Base-by-base conservation (phyloP, 2,797 vertebrate species). In the Ctenopoma kingsleyae region DNA sequence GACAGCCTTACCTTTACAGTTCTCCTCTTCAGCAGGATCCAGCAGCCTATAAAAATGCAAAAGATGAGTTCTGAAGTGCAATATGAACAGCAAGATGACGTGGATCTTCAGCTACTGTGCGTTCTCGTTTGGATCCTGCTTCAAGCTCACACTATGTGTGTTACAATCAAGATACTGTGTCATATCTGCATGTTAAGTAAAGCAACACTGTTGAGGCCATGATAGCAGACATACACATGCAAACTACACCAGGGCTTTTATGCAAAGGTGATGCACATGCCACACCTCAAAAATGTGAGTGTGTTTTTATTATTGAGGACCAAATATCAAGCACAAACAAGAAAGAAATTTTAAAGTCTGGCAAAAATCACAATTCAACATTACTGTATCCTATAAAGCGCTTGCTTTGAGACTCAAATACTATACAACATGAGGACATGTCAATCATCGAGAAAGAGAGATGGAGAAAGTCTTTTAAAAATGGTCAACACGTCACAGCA, bases 1-100 rank as follows among this genome's bases (percentile, higher is more conserved):
- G 16, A 4, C 10, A n/a, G n/a, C 5, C 67, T 87, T 86, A 94
- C 93, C 91, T 93, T 91, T 81, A 40, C 49, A 1, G 54, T 71
- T 87, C 8, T 90, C 86, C 30, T 91, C 85, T 43, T 88, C 88
- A 30, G 89, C 86, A 6, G 76, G 77, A 8, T 90, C 89, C 70
- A 87, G 16, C 51, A 78, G 38, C 76, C 93, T 92, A 5, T 17
- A 65, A 58, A 20, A 67, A 27, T 1, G 48, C 2, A 62, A 46
- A 70, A 16, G 15, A 71, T 54, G 56, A 85, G 35, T 35, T 80
- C 77, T 2, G 23, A n/a, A 40, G 16, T 44, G 35, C 67, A 36
- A 82, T 12, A 73, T 17, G 27, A 79, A 57, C 54, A 70, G 38
- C 40, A 20, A 48, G 13, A 25, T 20, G 59, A 57, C 4, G 22